Evolutionary conservation across 1,140 invertebrate species (phyloP), one percentile per base, ranked within the genome.

Genomic region (Drosophila persimilis): DNA sequence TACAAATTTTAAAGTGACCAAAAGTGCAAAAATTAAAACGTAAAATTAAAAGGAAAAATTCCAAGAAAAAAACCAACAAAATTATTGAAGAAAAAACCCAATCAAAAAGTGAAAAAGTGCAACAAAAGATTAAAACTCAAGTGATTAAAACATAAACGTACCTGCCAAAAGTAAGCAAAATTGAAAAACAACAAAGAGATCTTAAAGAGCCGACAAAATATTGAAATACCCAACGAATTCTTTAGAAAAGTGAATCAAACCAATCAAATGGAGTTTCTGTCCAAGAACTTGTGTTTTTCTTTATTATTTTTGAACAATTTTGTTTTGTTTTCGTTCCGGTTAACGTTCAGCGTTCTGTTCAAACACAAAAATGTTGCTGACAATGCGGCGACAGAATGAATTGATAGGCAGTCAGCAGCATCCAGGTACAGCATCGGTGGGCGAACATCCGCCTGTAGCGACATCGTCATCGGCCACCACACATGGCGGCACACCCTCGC

Each of bases 331-430:
- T 67, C 51, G 6, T 57, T 56, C 44, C 56, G 60, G 35, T 47
- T 51, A 51, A 56, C 57, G 51, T 56, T 17, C 31, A 50, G 60
- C 50, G 59, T 39, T 39, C 35, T 48, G 47, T 45, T 46, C 39
- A 58, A 65, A 59, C 57, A 55, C 72, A 71, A 91, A 91, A 90
- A 91, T 91, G 89, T 90, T 91, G 91, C 90, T 91, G 90, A 91
- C 91, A 85, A 91, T 91, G 91, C 89, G 91, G 72, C 90, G 90
- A 61, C 90, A 91, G 80, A 91, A 78, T 90, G 90, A 91, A 90
- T 66, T 85, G 84, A 85, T 83, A 71, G 71, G 72, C 56, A 88
- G 80, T 72, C 80, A 83, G 61, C 80, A 83, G 71, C 74, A 84
- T 72, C 63, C 54, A 50, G 35, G 35, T 39, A 39, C 35, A 39